Conservation (phyloP, 2,888 invertebrate genomes). For the Dinocampus coccinellae region DNA sequence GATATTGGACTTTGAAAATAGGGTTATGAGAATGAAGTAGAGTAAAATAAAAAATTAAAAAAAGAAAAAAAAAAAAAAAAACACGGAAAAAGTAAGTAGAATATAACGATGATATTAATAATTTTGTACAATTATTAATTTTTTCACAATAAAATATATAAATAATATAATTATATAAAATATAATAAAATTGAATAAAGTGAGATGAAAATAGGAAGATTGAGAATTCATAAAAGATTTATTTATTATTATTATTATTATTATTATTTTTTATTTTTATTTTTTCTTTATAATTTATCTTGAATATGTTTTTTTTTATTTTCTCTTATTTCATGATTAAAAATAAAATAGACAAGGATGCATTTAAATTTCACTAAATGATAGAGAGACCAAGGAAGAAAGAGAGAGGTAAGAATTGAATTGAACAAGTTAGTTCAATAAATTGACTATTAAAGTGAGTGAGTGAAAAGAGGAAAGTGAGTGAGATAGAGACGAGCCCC, state of each 20-base stretch:
- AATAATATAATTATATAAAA: too few relatives aligned
- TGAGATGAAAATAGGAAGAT: too few relatives aligned
- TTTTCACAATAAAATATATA: too few relatives aligned
- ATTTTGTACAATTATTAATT: too few relatives aligned
- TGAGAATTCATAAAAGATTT: too few relatives aligned
- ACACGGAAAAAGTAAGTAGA: conserved; percentile 2
- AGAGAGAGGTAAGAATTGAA: conserved; percentile 35
- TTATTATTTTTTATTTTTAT: too few relatives aligned
- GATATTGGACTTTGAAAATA: conserved; percentile 38
- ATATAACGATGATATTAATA: too few relatives aligned
- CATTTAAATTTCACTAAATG: too few relatives aligned
- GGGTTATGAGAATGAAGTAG: conserved; percentile 28
- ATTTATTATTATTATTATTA: too few relatives aligned
- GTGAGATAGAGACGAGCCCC: not conserved
- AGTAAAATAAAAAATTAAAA: not conserved
- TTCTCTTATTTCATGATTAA: not conserved
- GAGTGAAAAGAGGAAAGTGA: conserved; percentile 4
- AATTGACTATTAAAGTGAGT: not conserved
- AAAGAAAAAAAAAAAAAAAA: conserved; percentile 1
- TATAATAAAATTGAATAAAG: too few relatives aligned
- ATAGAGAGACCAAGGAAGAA: too few relatives aligned
- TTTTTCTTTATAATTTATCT: too few relatives aligned
- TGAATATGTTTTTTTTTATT: not conserved
- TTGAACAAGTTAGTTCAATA: conserved; percentile 26
- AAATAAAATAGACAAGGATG: conserved; percentile 10